Evolutionary conservation across 2,888 invertebrate genomes (phyloP).

Genomic region (Phaonia tiefii): DNA sequence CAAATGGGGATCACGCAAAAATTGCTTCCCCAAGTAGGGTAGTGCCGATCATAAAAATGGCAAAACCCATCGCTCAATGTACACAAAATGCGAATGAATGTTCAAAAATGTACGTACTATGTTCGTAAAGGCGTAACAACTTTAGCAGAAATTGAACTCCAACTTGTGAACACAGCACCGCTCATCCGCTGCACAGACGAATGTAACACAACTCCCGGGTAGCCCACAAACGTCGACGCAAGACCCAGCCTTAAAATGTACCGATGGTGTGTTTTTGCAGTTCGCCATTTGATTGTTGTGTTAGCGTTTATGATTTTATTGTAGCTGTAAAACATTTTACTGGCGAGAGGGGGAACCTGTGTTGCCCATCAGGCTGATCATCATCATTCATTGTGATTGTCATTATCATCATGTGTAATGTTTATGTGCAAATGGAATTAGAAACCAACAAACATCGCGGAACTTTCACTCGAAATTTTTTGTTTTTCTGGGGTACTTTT

Average conservation of each 20-base stretch:
- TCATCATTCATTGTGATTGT: conserved; percentile 20
- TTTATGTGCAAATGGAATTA: conserved; percentile 56
- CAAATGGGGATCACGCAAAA: too few relatives aligned
- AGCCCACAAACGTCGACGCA: conserved; percentile 14
- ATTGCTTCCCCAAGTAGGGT: not conserved
- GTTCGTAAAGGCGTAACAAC: conserved; percentile 56
- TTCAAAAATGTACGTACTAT: not conserved
- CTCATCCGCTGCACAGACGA: conserved; percentile 1
- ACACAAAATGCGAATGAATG: not conserved
- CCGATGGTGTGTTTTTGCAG: not conserved
- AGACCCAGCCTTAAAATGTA: conserved; percentile 26
- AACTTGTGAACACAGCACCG: not conserved
- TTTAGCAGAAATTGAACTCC: conserved; percentile 32
- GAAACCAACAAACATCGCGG: conserved; percentile 33
- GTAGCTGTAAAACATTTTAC: conserved; percentile 45
- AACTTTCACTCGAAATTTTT: conserved; percentile 60
- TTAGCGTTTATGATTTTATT: conserved; percentile 7
- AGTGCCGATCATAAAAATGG: not conserved
- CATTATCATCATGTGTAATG: conserved; percentile 35
- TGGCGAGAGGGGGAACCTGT: not conserved
- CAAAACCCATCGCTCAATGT: not conserved
- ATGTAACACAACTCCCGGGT: conserved; percentile 33
- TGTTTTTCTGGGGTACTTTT: not conserved
- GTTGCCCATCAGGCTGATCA: conserved; percentile 13
- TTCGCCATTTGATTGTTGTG: not conserved